Base-by-base conservation (phyloP, 1,140 invertebrate genomes). In the Caenorhabditis briggsae region DNA sequence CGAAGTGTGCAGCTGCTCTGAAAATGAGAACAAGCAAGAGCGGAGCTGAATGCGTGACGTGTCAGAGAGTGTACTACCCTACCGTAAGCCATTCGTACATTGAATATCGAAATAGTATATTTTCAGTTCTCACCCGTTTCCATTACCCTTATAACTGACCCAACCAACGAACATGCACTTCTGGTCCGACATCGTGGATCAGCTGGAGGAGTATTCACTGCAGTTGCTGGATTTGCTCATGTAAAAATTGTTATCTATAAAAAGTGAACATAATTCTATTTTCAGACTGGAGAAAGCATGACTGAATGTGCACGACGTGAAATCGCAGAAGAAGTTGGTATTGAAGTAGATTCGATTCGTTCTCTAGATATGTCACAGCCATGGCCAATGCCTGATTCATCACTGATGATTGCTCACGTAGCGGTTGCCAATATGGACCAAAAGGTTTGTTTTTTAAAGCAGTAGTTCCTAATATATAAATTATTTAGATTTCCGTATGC, bases 221-320 rank as follows among this genome's bases (percentile, higher is more conserved):
- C 94, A 90, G 92, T 95, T 64, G 94, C 94, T 50, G 94, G 94
- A 20, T 95, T 94, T 87, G 93, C 94, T 89, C 94, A 94, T 91
- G 93, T 94, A 90, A 94, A 94, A 82, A 61, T 48, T 20, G 7
- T 18, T 16, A 23, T 65, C 53, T 83, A 55, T 18, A 16, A 12
- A 65, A 58, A 55, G 87, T 23, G 86, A 5, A 56, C 74, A 82
- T 48, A 33, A 33, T 33, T 70, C 33, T 20, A 14, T 18, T 88
- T 90, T 41, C 82, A 91, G 89, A 18, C 89, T 93, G 94, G 94
- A 18, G 94, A 95, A 92, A 93, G 92, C 46, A 89, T 95, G 48
- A 93, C 94, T 88, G 93, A 94, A 85, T 93, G 93, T 46, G 94
- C 94, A n/a, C 86, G 92, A 59, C 89, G 94, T 70, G 94, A 95